Evolutionary conservation across 2,797 vertebrate genomes (phyloP), one percentile per base, ranked within the genome.

Genomic region (Crypturellus tataupa): DNA sequence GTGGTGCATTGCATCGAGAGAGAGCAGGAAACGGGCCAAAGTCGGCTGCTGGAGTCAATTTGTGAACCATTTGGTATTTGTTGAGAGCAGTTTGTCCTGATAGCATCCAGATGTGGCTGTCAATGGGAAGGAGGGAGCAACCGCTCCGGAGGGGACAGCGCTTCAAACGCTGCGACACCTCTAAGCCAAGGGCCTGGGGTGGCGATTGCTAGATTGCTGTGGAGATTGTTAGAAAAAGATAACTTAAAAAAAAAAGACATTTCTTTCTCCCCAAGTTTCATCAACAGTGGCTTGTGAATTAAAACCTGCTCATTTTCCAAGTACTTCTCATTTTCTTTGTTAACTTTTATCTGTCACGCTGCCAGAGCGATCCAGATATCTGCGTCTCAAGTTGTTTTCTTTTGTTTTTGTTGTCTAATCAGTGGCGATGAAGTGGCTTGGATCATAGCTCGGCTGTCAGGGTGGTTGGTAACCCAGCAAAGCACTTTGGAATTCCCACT

Each of bases 101-200:
- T 96, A 90, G 93, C 95, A 94, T 96, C 95, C 96, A 96, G 95
- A 96, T 96, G 95, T 96, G 91, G 55, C 85, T 90, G 83, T 94
- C 88, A 95, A 8, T 83, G 89, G 87, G 69, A 77, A 91, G 89
- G 53, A 94, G 70, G 94, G 77, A 0, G 25, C 91, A 95, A 90
- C 84, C 27, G 4, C 89, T 91, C 94, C 12, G 33, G 51, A 82
- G 90, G 87, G 76, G 83, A 80, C 85, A 89, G 62, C 0, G 0
- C 53, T 86, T 94, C 80, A 65, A 71, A 93, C 85, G 77, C 91
- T 75, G 89, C 70, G 1, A 2, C 91, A 93, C 68, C 80, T 90
- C 87, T 75, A 60, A 94, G 89, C 5, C 0, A 85, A 88, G 71
- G 42, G 91, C 80, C 85, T 93, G 83, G 73, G 89, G 80, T 95